A percentile compares a stretch with the other conserved stretches of the same genome.
Conservation (phyloP, 2,113 vertebrate species). For the Pseudorhombus dupliciocellatus region DNA sequence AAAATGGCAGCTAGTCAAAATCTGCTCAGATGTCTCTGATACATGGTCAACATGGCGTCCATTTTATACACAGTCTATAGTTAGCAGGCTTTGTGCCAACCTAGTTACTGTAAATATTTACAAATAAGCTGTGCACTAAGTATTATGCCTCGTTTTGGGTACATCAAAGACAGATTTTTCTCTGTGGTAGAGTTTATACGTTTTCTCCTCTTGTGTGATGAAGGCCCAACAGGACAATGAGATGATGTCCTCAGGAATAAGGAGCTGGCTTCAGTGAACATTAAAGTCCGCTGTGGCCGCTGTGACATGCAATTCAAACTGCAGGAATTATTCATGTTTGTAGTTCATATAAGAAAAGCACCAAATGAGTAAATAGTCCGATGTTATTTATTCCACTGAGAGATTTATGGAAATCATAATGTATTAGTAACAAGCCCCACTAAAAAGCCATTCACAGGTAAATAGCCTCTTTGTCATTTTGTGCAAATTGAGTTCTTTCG, state of each 20-base stretch:
- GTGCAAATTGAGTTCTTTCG: background rate
- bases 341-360: background rate
- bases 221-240: background rate
- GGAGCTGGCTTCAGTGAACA: no score
- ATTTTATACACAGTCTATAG: no score
- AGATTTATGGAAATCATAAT: background rate
- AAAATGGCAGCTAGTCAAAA: no score
- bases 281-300: background rate
- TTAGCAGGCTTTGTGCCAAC: no score
- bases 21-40: no score
- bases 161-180: background rate
- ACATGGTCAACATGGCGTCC: no score
- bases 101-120: no score
- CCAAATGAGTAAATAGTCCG: background rate
- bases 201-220: background rate
- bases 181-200: background rate
- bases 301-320: background rate
- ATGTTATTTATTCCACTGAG: background rate
- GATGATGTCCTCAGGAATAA: background rate
- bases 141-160: background rate
- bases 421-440: background rate
- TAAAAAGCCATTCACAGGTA: background rate
- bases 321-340: constrained; percentile 4
- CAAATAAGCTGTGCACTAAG: background rate
- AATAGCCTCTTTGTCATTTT: background rate